Conservation (phyloP, 2,113 vertebrate genomes). For the Embiotoca jacksoni region DNA sequence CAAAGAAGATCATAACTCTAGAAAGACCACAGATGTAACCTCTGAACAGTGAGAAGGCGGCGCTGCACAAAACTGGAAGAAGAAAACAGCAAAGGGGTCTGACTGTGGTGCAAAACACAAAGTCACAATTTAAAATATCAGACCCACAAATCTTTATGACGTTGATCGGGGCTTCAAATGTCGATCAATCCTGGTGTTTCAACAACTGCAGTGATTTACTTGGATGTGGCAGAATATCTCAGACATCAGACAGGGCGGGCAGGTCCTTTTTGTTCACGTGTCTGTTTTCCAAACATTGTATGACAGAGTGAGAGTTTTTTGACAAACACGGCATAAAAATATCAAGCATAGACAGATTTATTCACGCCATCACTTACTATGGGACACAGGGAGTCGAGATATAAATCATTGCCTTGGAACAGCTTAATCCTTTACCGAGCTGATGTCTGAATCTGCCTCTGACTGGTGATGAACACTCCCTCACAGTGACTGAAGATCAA, state of each 20-base stretch:
- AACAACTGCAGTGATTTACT: background rate
- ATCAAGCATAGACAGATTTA: conserved; percentile 11
- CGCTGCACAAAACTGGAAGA: conserved; percentile 20
- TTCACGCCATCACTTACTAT: background rate
- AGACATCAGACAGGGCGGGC: background rate
- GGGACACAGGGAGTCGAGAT: background rate
- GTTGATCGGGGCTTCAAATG: background rate
- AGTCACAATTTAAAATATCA: conserved; percentile 14
- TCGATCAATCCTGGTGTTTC: background rate
- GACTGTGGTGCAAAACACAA: conserved; percentile 6
- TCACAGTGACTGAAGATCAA: no score
- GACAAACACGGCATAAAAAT: background rate
- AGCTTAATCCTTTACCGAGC: background rate
- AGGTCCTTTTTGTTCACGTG: conserved; percentile 4
- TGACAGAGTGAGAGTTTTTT: conserved; percentile 11
- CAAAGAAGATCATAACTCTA: conserved; percentile 35
- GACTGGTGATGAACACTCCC: background rate
- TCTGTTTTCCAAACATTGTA: background rate
- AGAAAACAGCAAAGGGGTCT: conserved; percentile 30
- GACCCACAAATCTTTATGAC: background rate
- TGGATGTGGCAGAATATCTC: conserved; percentile 2
- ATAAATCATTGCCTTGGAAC: background rate
- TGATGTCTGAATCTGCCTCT: background rate
- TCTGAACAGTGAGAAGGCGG: conserved; percentile 6
- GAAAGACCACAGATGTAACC: conserved; percentile 51